Percentiles rank a stretch among this genome's conserved stretches.
Conservation (phyloP, 1,140 invertebrate species). For the Brachionus rotundiformis region DNA sequence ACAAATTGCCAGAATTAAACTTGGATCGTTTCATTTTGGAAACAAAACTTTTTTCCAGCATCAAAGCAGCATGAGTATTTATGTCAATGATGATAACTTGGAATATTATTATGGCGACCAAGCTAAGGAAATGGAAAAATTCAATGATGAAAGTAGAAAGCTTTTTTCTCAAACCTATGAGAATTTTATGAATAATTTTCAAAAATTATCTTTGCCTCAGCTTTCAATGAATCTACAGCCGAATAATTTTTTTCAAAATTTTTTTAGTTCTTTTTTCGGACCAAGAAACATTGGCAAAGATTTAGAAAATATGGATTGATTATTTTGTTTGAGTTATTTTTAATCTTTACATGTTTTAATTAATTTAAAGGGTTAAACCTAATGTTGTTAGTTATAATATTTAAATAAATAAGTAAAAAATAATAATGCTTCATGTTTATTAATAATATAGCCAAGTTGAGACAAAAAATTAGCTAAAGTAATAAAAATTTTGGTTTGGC, state of each 20-base stretch:
- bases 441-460: neutral
- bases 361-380: neutral
- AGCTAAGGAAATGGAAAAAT: neutral
- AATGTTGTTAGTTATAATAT: neutral
- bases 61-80: neutral
- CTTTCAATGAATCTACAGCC: conserved; percentile 24
- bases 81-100: neutral
- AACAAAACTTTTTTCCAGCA: neutral
- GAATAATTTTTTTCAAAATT: neutral
- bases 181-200: conserved; percentile 2
- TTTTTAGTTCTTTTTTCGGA: neutral
- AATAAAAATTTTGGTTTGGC: neutral
- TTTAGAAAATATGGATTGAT: neutral
- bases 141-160: neutral
- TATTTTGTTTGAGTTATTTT: neutral
- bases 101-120: neutral
- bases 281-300: neutral
- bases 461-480: neutral
- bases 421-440: neutral
- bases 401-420: neutral
- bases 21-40: conserved; percentile 40
- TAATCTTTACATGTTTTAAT: neutral
- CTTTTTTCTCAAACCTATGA: neutral
- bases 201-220: conserved; percentile 18
- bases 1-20: conserved; percentile 28